Conservation (phyloP, 1,140 invertebrate genomes). For the Drosophila watanabei region DNA sequence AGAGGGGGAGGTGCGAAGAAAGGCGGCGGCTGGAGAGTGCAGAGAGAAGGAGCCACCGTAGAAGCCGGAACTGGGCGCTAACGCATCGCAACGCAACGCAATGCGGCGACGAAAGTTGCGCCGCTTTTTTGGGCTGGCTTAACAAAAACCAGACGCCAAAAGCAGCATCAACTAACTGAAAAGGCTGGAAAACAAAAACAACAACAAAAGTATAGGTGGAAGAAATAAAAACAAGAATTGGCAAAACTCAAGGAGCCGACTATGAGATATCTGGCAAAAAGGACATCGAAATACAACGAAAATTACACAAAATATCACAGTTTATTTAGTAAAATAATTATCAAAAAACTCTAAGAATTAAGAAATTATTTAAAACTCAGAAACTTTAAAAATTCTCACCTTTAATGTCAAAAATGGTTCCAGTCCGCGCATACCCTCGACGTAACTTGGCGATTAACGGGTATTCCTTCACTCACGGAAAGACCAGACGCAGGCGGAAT, state of each 20-base stretch:
- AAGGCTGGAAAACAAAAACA: not conserved
- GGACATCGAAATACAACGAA: not conserved
- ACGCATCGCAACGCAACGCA: conserved; percentile 58
- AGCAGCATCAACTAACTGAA: conserved; percentile 9
- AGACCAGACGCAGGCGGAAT: conserved; percentile 68
- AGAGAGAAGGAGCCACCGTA: conserved; percentile 41
- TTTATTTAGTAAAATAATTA: not conserved
- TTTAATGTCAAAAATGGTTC: not conserved
- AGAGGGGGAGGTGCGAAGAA: not conserved
- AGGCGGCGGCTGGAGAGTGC: conserved; percentile 1
- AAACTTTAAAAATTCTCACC: too few relatives aligned
- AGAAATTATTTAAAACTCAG: not conserved
- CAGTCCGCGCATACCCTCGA: not conserved
- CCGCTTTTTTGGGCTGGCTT: conserved; percentile 76
- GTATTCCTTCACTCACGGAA: conserved; percentile 2
- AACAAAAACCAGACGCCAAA: conserved; percentile 57
- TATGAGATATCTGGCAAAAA: not conserved
- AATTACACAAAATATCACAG: too few relatives aligned
- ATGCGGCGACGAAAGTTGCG: conserved; percentile 72
- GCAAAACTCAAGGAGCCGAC: not conserved
- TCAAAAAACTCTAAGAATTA: not conserved
- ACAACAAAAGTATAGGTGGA: not conserved
- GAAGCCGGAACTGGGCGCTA: conserved; percentile 76
- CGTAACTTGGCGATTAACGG: not conserved
- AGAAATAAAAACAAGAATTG: conserved; percentile 17